phyloP scores from a whole-genome alignment of 2,113 vertebrate species.

The Zapornia atra region DNA sequence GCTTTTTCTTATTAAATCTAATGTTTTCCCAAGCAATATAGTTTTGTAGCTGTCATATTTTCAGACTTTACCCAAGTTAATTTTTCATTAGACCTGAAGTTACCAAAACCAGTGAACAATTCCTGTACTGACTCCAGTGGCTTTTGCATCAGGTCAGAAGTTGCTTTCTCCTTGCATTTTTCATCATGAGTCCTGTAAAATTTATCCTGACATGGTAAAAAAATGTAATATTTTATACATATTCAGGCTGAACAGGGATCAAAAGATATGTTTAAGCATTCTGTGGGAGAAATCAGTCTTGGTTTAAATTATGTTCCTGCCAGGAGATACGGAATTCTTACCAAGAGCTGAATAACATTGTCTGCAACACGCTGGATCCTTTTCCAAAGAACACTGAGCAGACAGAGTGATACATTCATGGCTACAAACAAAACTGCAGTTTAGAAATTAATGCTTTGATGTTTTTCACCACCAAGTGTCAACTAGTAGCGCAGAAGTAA shows the following conservation, averaged over 20 bases:
- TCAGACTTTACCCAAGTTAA: background rate
- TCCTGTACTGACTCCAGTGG: background rate
- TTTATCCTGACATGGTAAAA: background rate
- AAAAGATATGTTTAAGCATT: conserved; percentile 50
- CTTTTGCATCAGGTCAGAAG: background rate
- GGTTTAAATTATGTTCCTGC: background rate
- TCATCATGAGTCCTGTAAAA: background rate
- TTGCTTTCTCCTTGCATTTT: background rate
- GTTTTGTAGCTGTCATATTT: background rate
- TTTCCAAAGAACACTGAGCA: accelerated
- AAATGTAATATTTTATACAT: conserved; percentile 35
- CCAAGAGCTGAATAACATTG: background rate
- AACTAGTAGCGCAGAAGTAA: background rate
- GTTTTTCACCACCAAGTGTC: background rate
- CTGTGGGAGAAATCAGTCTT: conserved; percentile 14
- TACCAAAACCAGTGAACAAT: background rate
- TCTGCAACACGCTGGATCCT: background rate
- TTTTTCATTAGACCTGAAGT: background rate
- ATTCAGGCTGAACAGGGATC: conserved; percentile 51
- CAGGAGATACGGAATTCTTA: background rate
- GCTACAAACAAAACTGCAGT: background rate
- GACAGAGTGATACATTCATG: background rate
- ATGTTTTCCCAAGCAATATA: background rate
- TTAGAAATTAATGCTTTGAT: background rate
- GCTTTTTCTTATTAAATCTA: background rate